phyloP scores from a whole-genome alignment of 2,888 invertebrate genomes.

The Polymixis flavicincta region DNA sequence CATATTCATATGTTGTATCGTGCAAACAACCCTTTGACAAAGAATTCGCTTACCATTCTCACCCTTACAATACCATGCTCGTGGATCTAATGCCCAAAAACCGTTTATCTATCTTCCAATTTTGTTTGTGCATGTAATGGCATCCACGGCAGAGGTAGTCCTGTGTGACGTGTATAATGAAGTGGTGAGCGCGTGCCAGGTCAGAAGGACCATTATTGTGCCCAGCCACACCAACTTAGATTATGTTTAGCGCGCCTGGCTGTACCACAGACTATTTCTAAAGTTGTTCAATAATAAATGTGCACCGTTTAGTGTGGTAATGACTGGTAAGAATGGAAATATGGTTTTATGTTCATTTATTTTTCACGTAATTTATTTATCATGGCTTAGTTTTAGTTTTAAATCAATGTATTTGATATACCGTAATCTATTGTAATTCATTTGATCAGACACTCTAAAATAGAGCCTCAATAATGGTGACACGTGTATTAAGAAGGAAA shows the following conservation, averaged over 20 bases:
- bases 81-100: background rate
- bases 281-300: conserved; percentile 31
- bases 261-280: conserved; percentile 24
- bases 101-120: conserved; percentile 2
- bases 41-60: background rate
- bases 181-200: conserved; percentile 19
- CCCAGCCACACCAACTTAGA: conserved; percentile 22
- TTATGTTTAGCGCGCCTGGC: conserved; percentile 10
- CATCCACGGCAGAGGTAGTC: background rate
- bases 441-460: too few relatives aligned
- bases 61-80: background rate
- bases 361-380: background rate
- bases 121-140: conserved; percentile 5
- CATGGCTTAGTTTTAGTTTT: background rate
- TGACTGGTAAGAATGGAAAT: background rate
- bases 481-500: conserved; percentile 10
- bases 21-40: background rate
- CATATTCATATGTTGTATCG: background rate
- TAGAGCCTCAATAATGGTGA: background rate
- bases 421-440: too few relatives aligned
- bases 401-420: too few relatives aligned
- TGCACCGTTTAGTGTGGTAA: conserved; percentile 11
- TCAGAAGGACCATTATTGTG: conserved; percentile 14
- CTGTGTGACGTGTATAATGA: conserved; percentile 8
- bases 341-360: background rate